Percentiles rank a stretch among this genome's conserved stretches.
Conservation (phyloP, 2,113 vertebrate species). For the Albula glossodonta region DNA sequence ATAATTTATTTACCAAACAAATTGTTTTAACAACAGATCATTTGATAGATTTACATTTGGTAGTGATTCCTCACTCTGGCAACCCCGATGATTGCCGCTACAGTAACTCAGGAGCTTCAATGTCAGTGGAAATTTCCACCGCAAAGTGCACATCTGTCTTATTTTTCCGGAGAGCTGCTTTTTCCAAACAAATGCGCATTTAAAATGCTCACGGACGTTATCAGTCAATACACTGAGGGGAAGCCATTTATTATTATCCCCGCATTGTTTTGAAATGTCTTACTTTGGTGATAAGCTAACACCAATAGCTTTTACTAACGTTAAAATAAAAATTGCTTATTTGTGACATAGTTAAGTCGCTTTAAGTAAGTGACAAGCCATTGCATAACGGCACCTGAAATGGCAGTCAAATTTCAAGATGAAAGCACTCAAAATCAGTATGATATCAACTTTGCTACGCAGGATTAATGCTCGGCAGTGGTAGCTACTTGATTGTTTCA, state of each 20-base stretch:
- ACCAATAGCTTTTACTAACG: neutral
- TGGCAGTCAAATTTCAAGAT: too few species aligned
- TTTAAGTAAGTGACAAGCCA: too few species aligned
- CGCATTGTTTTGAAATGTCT: neutral
- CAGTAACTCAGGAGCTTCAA: neutral
- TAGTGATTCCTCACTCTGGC: neutral
- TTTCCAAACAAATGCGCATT: neutral
- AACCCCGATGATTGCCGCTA: neutral
- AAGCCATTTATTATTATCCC: neutral
- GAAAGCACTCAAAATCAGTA: too few species aligned
- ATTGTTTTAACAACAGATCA: too few species aligned
- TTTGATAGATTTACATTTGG: neutral
- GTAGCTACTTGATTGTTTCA: too few species aligned
- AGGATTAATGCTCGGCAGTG: too few species aligned
- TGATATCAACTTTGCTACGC: too few species aligned
- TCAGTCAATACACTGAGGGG: neutral
- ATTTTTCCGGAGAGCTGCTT: neutral
- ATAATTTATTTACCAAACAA: too few species aligned
- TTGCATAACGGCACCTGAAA: too few species aligned
- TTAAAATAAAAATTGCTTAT: too few species aligned
- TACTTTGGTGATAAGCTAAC: neutral
- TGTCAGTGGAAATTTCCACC: constrained; percentile 27
- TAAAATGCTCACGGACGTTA: neutral
- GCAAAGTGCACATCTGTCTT: constrained; percentile 9
- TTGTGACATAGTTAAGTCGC: too few species aligned